Base-by-base conservation (phyloP, 2,888 invertebrate species). In the Hyposoter didymator region DNA sequence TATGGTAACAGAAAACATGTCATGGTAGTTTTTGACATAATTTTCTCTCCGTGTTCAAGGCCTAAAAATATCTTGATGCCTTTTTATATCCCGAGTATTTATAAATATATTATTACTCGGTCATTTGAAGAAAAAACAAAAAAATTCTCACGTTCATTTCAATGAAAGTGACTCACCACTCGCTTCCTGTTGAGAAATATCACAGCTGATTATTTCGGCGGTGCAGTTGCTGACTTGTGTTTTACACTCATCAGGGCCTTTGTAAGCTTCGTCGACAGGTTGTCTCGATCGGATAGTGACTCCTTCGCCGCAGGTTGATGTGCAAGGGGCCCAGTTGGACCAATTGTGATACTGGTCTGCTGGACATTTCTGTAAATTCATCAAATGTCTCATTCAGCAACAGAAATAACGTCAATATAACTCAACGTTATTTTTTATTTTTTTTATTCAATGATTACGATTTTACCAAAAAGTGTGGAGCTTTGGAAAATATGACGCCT, bases 301-400 rank as follows among this genome's bases (percentile, higher is more conserved):
- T 2, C 99, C 99, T 89, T 95, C 95, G 0, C 98, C 99, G 93
- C 99, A 99, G 12, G 97, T 96, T 0, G 97, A 97, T 55, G 97
- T 97, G 94, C 99, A 99, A 0, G 98, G 97, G 79, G 97, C 97
- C 98, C 98, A 99, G 88, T 97, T 96, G 84, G 97, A 96, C 99
- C 99, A 99, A 22, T 94, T 92, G 0, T 95, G 94, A 81, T 95
- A 95, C 19, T 94, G 94, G 73, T 96, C 95, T 62, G 88, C 86
- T 0, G 94, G 94, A 84, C 94, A 94, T 59, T 91, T 92, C 94
- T 94, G 81, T 19, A 55, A 64, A 55, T 69, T 28, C 14, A 17
- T n/a, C 6, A 62, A 19, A 12, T 19, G 1, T 35, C 35, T 10
- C 2, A n/a, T 19, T 32, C 8, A 35, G 39, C 35, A n/a, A 72